Evolutionary conservation across 2,113 vertebrate species (phyloP), one percentile per base, ranked within the genome.

Genomic region (Hippocampus mohnikei): DNA sequence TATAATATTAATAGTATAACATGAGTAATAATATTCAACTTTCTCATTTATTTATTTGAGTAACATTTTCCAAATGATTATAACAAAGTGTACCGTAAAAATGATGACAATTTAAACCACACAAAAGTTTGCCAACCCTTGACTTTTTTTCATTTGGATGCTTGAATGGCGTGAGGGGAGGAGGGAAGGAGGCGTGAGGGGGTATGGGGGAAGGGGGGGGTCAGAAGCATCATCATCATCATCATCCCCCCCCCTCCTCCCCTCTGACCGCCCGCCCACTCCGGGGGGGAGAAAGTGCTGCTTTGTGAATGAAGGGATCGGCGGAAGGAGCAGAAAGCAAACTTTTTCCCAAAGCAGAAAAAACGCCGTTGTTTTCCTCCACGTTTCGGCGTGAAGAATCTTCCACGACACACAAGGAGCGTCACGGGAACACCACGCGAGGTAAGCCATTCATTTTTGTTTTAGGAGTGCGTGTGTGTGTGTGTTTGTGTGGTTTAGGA

Each of bases 241-340:
- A 29, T 53, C 50, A 53, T 53, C 52, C 25, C 10, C 62, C 41
- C 40, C 21, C 40, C 62, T 3, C 21, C 50, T 50, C 41, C 83
- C 85, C 82, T 79, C 80, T 77, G 80, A 88, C 86, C 85, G 89
- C 86, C 89, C 89, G 88, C 67, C 67, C 88, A 89, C 75, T 63
- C 75, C 76, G 79, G 70, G 80, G 87, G 87, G 73, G 83, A 87
- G 87, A 88, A 84, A 88, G 90, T 87, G 79, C 79, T 81, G 88
- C 90, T 91, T 91, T 90, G 90, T 91, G 84, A 89, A 89, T 88
- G 85, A 89, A 84, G 85, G 88, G 87, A 90, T 85, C 85, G 87
- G 85, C 81, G 81, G 77, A 86, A n/a, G 48, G 79, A 50, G 59
- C 67, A 71, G 66, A 71, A 72, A 81, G 80, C 78, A 69, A 87